Evolutionary conservation across 2,888 invertebrate genomes (phyloP).

Genomic region (Phasia obesa): DNA sequence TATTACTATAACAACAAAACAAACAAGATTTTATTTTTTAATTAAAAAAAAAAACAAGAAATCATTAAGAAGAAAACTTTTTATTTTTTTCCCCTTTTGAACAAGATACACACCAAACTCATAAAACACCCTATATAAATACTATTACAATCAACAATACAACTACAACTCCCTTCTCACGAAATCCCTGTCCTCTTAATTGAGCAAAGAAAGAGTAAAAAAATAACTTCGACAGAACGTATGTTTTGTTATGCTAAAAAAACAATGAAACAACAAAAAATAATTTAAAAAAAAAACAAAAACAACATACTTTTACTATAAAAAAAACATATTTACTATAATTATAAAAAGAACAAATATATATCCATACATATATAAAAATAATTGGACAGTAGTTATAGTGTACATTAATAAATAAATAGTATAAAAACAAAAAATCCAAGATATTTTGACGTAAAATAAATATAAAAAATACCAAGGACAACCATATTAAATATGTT

Average conservation of each 20-base stretch:
- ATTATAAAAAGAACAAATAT: not conserved
- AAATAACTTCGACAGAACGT: slow-evolving; percentile 41
- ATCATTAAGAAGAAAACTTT: slow-evolving; percentile 45
- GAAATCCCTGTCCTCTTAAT: slow-evolving; percentile 52
- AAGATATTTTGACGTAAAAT: slow-evolving; percentile 24
- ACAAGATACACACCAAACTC: slow-evolving; percentile 46
- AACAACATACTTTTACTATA: slow-evolving; percentile 20
- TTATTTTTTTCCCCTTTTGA: slow-evolving; percentile 61
- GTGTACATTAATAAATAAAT: slow-evolving; percentile 43
- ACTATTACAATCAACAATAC: slow-evolving; percentile 56
- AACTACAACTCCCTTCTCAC: slow-evolving; percentile 48
- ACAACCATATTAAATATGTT: not conserved
- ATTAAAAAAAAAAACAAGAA: slow-evolving; percentile 61
- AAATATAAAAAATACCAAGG: not conserved
- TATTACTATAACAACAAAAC: slow-evolving; percentile 69
- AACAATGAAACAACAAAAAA: slow-evolving; percentile 51
- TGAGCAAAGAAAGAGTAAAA: slow-evolving; percentile 44
- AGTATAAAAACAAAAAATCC: not conserved
- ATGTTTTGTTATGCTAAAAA: slow-evolving; percentile 35
- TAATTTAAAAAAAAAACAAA: too few species aligned
- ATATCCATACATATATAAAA: slow-evolving; percentile 24
- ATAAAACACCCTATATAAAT: slow-evolving; percentile 32
- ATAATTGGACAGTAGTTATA: slow-evolving; percentile 40
- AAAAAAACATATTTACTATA: slow-evolving; percentile 24
- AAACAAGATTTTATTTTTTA: slow-evolving; percentile 63